Evolutionary conservation across 2,888 invertebrate genomes (phyloP), one percentile per base, ranked within the genome.

Genomic region (Ctena decussata): DNA sequence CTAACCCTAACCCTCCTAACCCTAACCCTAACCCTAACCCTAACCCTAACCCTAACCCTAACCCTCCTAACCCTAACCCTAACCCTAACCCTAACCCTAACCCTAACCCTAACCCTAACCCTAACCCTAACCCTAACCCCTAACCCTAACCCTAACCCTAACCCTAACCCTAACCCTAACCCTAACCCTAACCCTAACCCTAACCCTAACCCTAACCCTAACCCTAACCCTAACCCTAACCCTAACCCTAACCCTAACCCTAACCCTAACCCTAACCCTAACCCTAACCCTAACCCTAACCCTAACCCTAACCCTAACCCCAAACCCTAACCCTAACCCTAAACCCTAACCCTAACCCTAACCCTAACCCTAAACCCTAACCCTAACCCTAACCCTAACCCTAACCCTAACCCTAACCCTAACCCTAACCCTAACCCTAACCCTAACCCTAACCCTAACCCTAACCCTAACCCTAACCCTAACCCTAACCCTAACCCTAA

Each of bases 191-290:
- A 85, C 87, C 53, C 53, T 53, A 53, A 85, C 89, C 89, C 87
- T 82, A 84, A 87, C 87, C 87, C 82, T 83, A 86, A 86, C 86
- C 90, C 86, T 82, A 87, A 85, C 86, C 86, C 81, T 79, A 87
- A 84, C 84, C 87, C 87, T 83, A 85, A 87, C 87, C 82, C 82
- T 82, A 87, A 87, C 86, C 87, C 85, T 89, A 89, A 85, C 86
- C 90, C 85, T 60, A 53, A 86, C 69, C 75, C 81, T 79, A 44
- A 86, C 86, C 83, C 87, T 85, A 85, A 89, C 83, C 89, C 90
- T 85, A 80, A 85, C 89, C 85, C 90, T 86, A 81, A 89, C 86
- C 82, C 89, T 86, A 80, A 86, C 84, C 80, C 87, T 65, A 71
- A 75, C 77, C 78, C 81, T 77, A 71, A 74, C 77, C 49, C 80